These are phyloP conservation scores for Lepidocyrtinus sp. DNA, from an alignment of 2,888 invertebrate species.

Conservation along the genomic window DNA sequence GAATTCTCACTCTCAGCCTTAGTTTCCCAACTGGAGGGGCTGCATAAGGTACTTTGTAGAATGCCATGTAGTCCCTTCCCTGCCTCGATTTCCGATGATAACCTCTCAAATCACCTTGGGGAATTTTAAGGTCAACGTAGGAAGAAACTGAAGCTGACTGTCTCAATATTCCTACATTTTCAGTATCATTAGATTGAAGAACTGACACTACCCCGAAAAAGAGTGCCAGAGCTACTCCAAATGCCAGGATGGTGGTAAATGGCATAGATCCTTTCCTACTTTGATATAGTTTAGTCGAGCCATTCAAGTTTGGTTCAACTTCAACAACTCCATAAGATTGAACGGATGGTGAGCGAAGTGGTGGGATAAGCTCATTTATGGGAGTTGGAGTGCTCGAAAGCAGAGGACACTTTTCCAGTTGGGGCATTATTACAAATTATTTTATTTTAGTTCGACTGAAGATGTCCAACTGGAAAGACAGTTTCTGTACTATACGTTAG, in stretches of 20 bases:
- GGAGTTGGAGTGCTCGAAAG: neutral
- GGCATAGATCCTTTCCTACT: neutral
- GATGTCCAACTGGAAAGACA: too few relatives aligned
- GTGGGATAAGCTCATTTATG: neutral
- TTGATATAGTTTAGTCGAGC: neutral
- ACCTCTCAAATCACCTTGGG: constrained; percentile 23
- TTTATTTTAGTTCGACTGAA: too few relatives aligned
- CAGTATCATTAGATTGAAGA: neutral
- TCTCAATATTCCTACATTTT: neutral
- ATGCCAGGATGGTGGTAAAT: neutral
- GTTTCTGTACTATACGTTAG: too few relatives aligned
- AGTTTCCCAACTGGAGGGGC: constrained; percentile 15
- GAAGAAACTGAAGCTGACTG: neutral
- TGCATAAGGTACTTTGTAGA: constrained; percentile 34
- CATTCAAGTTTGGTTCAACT: neutral
- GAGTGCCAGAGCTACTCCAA: neutral
- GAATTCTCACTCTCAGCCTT: constrained; percentile 18
- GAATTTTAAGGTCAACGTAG: constrained; percentile 15
- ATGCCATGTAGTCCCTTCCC: constrained; percentile 28
- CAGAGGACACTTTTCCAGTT: neutral
- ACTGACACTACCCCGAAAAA: neutral
- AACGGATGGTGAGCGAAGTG: neutral
- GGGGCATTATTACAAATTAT: constrained; percentile 2
- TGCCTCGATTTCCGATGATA: constrained; percentile 18
- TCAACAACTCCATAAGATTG: neutral